These are phyloP conservation scores for Pristiophorus japonicus DNA, from an alignment of 2,113 vertebrate genomes.

Conservation along the genomic window DNA sequence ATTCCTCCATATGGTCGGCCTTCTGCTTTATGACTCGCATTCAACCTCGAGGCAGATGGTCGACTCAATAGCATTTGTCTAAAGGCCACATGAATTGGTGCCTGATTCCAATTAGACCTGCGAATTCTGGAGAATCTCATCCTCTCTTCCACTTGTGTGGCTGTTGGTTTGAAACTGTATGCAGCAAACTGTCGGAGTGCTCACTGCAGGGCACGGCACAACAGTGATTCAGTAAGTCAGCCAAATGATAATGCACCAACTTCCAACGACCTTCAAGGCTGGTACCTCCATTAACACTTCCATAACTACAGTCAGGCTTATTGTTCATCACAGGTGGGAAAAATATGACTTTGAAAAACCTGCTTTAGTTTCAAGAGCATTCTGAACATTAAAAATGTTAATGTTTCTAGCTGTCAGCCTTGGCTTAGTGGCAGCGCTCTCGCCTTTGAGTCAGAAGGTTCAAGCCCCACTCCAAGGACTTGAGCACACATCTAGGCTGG, in stretches of 20 bases:
- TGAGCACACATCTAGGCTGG: not conserved
- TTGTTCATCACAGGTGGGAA: not conserved
- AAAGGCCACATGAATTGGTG: conserved; percentile 23
- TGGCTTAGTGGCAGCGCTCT: not conserved
- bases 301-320: not conserved
- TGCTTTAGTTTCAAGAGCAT: not conserved
- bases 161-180: not conserved
- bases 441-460: not conserved
- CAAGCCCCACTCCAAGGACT: not conserved
- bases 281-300: not conserved
- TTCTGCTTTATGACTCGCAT: not conserved
- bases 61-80: not conserved
- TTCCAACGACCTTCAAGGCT: not conserved
- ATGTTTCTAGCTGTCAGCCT: not conserved
- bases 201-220: not conserved
- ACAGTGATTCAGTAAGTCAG: not conserved
- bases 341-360: not conserved
- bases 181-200: not conserved
- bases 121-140: not conserved
- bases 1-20: not conserved
- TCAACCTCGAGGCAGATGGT: conserved; percentile 13
- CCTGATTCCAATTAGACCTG: not conserved
- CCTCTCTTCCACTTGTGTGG: not conserved
- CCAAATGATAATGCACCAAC: not conserved
- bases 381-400: not conserved